Percentiles rank a stretch among this genome's conserved stretches.
Conservation (phyloP, 2,113 vertebrate genomes). For the Aptenodytes forsteri region DNA sequence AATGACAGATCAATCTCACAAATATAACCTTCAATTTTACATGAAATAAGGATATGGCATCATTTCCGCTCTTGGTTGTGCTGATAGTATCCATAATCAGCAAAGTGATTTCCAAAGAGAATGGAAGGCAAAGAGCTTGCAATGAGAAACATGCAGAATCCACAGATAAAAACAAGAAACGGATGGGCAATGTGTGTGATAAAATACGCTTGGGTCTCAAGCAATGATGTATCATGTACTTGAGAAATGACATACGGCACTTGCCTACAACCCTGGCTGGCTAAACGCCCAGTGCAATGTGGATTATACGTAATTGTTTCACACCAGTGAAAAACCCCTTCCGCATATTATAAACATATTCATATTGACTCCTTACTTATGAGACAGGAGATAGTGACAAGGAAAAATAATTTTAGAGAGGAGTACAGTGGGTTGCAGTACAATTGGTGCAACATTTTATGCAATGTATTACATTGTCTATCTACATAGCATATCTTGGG, state of each 20-base stretch:
- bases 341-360: conserved; percentile 24
- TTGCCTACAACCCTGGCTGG: conserved; percentile 52
- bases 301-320: conserved; percentile 37
- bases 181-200: conserved; percentile 6
- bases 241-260: conserved; percentile 55
- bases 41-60: background rate
- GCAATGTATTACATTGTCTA: background rate
- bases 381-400: background rate
- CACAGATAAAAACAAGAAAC: conserved; percentile 5
- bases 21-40: background rate
- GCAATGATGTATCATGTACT: background rate
- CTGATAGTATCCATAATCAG: background rate
- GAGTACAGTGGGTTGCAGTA: background rate
- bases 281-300: background rate
- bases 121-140: conserved; percentile 26
- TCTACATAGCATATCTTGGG: background rate
- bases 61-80: background rate
- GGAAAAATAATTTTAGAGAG: background rate
- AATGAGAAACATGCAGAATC: background rate
- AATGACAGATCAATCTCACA: background rate
- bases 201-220: conserved; percentile 5
- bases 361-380: background rate
- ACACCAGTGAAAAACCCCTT: conserved; percentile 28
- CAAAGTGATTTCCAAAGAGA: background rate
- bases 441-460: background rate